phyloP scores from a whole-genome alignment of 2,888 invertebrate genomes.

The Phaedon cochleariae region DNA sequence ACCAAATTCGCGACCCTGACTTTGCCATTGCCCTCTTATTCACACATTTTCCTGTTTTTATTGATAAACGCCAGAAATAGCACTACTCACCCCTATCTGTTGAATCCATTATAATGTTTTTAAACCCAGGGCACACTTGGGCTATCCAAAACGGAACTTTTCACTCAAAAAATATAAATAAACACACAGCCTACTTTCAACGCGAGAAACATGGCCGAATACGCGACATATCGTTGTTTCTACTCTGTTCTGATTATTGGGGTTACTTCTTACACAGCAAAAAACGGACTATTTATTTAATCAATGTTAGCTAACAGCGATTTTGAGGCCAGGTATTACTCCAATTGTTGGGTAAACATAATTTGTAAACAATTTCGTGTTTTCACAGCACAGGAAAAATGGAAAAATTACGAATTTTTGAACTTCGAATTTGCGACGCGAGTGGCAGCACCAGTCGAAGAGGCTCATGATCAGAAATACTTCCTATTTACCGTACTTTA shows the following conservation, averaged over 20 bases:
- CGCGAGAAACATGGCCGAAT: constrained; percentile 60
- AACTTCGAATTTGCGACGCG: neutral
- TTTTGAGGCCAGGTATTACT: neutral
- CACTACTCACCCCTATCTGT: constrained; percentile 56
- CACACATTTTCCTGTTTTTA: constrained; percentile 27
- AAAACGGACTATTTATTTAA: constrained; percentile 1
- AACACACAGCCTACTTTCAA: constrained; percentile 59
- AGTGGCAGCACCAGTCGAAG: constrained; percentile 8
- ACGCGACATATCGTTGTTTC: constrained; percentile 30
- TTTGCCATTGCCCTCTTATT: constrained; percentile 68
- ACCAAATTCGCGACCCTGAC: constrained; percentile 70
- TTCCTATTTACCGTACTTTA: no score
- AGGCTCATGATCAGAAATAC: no score
- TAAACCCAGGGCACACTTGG: constrained; percentile 2
- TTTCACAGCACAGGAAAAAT: no score
- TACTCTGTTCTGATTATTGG: neutral
- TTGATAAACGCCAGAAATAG: constrained; percentile 7
- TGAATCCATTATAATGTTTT: constrained; percentile 52
- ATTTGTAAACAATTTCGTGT: constrained; percentile 10
- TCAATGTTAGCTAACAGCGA: neutral
- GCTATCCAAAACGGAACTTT: constrained; percentile 37
- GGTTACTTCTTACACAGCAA: constrained; percentile 9
- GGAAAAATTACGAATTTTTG: neutral
- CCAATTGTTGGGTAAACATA: constrained; percentile 7
- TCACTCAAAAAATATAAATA: constrained; percentile 56